Base-by-base conservation (phyloP, 1,140 invertebrate species). In the Ceratosolen solmsi region DNA sequence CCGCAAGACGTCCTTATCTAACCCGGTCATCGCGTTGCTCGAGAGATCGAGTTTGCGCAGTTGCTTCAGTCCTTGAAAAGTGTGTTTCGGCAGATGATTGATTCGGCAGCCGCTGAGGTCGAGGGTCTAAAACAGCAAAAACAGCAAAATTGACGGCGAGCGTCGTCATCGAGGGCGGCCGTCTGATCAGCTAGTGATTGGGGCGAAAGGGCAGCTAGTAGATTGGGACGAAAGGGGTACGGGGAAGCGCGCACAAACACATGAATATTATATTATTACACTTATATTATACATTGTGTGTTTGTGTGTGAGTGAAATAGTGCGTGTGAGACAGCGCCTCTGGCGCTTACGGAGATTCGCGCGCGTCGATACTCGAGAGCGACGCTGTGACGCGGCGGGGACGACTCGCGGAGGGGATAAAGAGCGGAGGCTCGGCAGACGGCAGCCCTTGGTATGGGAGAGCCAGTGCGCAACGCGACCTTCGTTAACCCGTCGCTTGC, bases 41-140 rank as follows among this genome's bases (percentile, higher is more conserved):
- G 90, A 88, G 36, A 92, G 85, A 79, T 92, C 87, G 74, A 92
- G 86, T 5, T 51, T 86, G 70, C 86, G 88, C 76, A 92, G 79
- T 36, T 86, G 84, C 3, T 80, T 81, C 17, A 91, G 76, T 36
- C 87, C 85, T 36, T 77, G 75, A 72, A 92, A 92, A 9, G 85
- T 88, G 17, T 88, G 86, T 4, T 36, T 5, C 9, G 86, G 82
- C 51, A 92, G 79, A 41, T 87, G 72, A 68, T 84, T 87, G 74
- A 92, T 90, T 78, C 82, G 82, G 82, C 90, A 92, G 5, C 79
- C 84, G 71, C 86, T 87, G 41, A 92, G n/a, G 79, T 83, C 85
- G 22, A 92, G 82, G 20, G 87, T 87, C 91, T 92, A 73, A 0
- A 74, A 51, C 63, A 68, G 51, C 51, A 46, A 7, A 7, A 5